Percentiles rank a stretch among this genome's conserved stretches.
Conservation (phyloP, 2,113 vertebrate genomes). For the Balaeniceps rex region DNA sequence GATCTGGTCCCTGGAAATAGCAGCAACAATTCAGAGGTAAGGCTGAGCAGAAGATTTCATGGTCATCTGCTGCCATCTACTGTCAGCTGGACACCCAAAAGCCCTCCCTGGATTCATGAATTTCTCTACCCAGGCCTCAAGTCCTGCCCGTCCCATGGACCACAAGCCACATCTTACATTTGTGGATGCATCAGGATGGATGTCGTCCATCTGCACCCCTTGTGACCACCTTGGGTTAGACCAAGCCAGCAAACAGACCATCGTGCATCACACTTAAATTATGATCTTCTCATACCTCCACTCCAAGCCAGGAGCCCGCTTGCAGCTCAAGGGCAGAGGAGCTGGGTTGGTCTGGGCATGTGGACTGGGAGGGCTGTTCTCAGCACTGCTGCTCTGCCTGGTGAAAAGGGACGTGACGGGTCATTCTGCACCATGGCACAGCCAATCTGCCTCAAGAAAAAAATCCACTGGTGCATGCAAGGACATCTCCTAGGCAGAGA, state of each 20-base stretch:
- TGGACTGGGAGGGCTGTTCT: not conserved
- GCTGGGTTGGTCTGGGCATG: too few species aligned
- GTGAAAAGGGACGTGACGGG: not conserved
- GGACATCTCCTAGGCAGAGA: not conserved
- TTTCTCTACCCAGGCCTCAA: not conserved
- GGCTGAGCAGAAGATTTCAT: not conserved
- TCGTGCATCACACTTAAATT: too few species aligned
- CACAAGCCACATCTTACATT: rapidly evolving
- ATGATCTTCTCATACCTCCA: rapidly evolving
- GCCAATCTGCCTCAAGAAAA: not conserved
- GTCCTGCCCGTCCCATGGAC: rapidly evolving
- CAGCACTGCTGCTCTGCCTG: not conserved
- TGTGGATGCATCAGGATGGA: too few species aligned
- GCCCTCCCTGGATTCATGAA: rapidly evolving
- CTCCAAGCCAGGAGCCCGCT: not conserved
- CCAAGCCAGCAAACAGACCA: not conserved
- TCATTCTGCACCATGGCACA: not conserved
- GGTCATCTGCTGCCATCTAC: conserved; percentile 28
- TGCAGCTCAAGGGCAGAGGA: not conserved
- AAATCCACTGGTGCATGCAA: not conserved
- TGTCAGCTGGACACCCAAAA: not conserved
- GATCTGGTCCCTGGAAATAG: not conserved
- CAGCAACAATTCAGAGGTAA: rapidly evolving
- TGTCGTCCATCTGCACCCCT: not conserved
- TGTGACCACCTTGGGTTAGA: not conserved